Evolutionary conservation across 2,888 invertebrate species (phyloP), one percentile per base, ranked within the genome.

Genomic region (Pelosia muscerda): DNA sequence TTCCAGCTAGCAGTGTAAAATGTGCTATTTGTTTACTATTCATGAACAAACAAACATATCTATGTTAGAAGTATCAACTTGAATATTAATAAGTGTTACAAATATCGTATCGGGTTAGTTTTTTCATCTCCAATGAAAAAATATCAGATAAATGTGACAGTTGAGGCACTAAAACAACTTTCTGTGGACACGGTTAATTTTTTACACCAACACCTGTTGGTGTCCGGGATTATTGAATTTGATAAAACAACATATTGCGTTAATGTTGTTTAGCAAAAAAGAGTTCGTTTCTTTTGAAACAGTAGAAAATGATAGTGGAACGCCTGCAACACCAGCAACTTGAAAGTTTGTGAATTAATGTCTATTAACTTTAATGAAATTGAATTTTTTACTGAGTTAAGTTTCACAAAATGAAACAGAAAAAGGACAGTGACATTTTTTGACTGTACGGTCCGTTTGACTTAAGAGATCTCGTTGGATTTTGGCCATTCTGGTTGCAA

Each of bases 111-210:
- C 74, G 63, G 72, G 77, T 73, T 73, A 76, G 76, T 89, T 88
- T 90, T 60, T 90, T 90, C n/a, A n/a, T 78, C 83, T 71, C 62
- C 38, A 54, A 64, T 67, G 49, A 56, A 70, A 76, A 90, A 92
- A 92, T 86, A 87, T 84, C 85, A 84, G 91, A 92, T 90, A 90
- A 79, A 82, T 89, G 89, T 87, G 92, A 93, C 94, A 92, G 93
- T 93, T 90, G 92, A 91, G 84, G 86, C 81, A 84, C 79, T 83
- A 81, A 87, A 91, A 91, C 90, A 88, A 88, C 87, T 89, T 86
- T 90, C 86, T 81, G 87, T 90, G 92, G 92, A 88, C 90, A 91
- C 89, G 89, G 88, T 84, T 82, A 66, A 81, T 89, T 93, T 94
- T 91, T 92, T 90, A 79, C 71, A 74, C 68, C 77, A 73, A 79